Base-by-base conservation (phyloP, 1,140 invertebrate genomes). In the Drosophila watanabei region DNA sequence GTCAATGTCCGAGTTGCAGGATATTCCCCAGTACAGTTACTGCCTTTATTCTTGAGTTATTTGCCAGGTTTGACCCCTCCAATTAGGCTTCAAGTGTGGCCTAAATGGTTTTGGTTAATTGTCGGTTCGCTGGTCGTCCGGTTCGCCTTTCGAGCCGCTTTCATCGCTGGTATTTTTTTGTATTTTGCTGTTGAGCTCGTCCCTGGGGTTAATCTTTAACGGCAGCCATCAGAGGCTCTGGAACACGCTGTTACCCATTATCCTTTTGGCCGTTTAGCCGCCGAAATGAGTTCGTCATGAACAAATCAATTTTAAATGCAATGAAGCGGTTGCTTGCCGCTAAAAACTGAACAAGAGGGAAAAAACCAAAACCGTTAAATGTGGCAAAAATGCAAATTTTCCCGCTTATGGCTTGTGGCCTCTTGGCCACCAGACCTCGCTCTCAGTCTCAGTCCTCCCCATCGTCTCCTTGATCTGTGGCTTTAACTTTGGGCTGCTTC, bases 251-350 rank as follows among this genome's bases (percentile, higher is more conserved):
- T 52, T 61, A 60, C 59, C 46, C 41, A 71, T 60, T 72, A 24
- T 32, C 48, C 35, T 33, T 33, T 43, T 18, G 8, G 18, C 10
- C 57, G 24, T 30, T 56, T 41, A 28, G 9, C 63, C 72, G 48
- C 43, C 52, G 46, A 79, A 88, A 88, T 89, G 85, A 84, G 84
- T 88, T 88, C 81, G 84, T 89, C 84, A 89, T 88, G 85, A 88
- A 88, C 85, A 88, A 88, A 88, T 88, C 85, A 88, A 88, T 88
- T 88, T 88, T 80, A 69, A 60, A 82, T 82, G 80, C 84, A 78
- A 80, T 80, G 63, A 72, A 80, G 65, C 63, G 58, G 46, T 63
- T 51, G 49, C 37, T 66, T 57, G 45, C 65, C 51, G 46, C 58
- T 14, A 39, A 33, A 54, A 39, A 58, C 33, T 33, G 28, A 28